Conservation (phyloP, 2,888 invertebrate species). For the Cosmorhoe ocellata region DNA sequence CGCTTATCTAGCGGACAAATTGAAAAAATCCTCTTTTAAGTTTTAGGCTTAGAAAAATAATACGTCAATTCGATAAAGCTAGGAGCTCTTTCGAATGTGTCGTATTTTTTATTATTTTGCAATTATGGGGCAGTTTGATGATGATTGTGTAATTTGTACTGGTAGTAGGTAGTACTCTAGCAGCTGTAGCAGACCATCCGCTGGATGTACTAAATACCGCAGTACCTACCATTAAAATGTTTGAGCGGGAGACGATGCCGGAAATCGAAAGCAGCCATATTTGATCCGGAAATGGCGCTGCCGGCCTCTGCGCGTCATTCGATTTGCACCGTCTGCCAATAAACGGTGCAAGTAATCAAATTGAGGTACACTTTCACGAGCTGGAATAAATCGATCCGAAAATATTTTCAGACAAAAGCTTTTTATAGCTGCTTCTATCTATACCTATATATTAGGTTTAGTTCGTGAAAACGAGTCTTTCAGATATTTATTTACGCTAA, state of each 20-base stretch:
- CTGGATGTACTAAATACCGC: slow-evolving; percentile 6
- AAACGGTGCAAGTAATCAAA: slow-evolving; percentile 13
- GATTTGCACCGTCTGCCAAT: slow-evolving; percentile 31
- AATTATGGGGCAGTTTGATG: too few relatives aligned
- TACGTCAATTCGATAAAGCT: background rate
- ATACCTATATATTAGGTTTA: too few relatives aligned
- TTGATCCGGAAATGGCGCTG: slow-evolving; percentile 73
- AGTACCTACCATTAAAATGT: too few relatives aligned
- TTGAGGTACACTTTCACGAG: slow-evolving; percentile 4
- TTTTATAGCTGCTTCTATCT: too few relatives aligned
- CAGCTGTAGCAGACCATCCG: background rate
- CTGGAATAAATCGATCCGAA: slow-evolving; percentile 5
- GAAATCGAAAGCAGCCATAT: slow-evolving; percentile 79
- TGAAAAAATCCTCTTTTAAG: background rate
- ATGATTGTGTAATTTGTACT: too few relatives aligned
- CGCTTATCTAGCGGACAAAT: slow-evolving; percentile 1
- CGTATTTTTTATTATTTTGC: too few relatives aligned
- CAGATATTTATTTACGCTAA: slow-evolving; percentile 4
- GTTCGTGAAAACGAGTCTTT: background rate
- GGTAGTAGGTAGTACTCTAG: too few relatives aligned
- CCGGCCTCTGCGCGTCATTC: slow-evolving; percentile 38
- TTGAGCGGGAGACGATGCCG: slow-evolving; percentile 65
- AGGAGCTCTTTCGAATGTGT: too few relatives aligned
- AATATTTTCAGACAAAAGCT: too few relatives aligned
- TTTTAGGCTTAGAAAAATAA: too few relatives aligned